Conservation (phyloP, 2,797 vertebrate species). For the Alectoris magna region DNA sequence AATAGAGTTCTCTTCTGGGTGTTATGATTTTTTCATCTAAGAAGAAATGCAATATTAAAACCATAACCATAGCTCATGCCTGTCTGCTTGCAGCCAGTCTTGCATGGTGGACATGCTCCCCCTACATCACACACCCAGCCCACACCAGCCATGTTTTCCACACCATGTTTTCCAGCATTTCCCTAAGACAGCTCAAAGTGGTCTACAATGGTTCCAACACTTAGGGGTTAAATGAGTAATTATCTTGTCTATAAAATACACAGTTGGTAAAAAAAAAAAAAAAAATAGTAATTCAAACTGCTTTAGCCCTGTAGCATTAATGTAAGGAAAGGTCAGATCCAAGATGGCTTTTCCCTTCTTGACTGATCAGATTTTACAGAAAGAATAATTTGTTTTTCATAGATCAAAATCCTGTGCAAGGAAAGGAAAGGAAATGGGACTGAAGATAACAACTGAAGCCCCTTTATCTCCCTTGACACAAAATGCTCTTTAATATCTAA, state of each 20-base stretch:
- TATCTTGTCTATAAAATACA: background rate
- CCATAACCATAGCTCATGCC: rapidly evolving
- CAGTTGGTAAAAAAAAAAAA: background rate
- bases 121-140: rapidly evolving
- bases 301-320: background rate
- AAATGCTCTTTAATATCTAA: background rate
- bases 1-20: rapidly evolving
- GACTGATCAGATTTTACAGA: background rate
- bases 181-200: background rate
- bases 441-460: background rate
- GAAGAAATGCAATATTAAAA: rapidly evolving
- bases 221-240: background rate
- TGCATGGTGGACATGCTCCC: rapidly evolving
- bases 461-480: background rate
- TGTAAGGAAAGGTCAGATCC: constrained; percentile 24
- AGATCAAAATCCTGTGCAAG: background rate
- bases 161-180: background rate
- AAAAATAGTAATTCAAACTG: background rate
- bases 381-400: constrained; percentile 25
- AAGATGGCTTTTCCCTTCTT: background rate
- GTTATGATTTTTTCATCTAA: background rate
- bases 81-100: rapidly evolving
- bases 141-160: rapidly evolving
- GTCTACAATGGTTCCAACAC: background rate
- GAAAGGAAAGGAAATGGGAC: constrained; percentile 19